These are phyloP conservation scores for Agonopterix arenella DNA, from an alignment of 2,888 invertebrate genomes.

Conservation along the genomic window DNA sequence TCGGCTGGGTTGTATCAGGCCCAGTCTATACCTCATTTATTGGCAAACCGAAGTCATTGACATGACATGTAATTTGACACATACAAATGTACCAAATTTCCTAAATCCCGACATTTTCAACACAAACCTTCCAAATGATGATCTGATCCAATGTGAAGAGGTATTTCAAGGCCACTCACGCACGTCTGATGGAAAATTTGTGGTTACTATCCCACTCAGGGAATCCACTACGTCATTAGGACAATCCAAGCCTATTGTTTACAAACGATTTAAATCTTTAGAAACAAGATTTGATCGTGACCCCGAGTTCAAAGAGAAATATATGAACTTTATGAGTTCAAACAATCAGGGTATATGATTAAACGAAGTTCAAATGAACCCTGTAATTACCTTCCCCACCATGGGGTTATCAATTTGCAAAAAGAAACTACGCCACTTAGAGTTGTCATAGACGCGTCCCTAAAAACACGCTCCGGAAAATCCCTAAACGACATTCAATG, in stretches of 20 bases:
- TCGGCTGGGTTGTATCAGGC: slow-evolving; percentile 9
- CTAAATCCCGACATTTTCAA: background rate
- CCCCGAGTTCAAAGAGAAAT: slow-evolving; percentile 4
- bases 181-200: slow-evolving; percentile 8
- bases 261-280: slow-evolving; percentile 1
- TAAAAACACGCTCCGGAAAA: slow-evolving; percentile 1
- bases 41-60: background rate
- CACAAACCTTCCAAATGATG: slow-evolving; percentile 4
- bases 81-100: background rate
- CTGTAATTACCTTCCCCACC: slow-evolving; percentile 6
- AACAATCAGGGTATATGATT: slow-evolving; percentile 2
- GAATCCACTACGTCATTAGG: background rate
- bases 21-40: background rate
- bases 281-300: slow-evolving; percentile 2
- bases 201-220: slow-evolving; percentile 5
- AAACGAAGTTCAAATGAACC: background rate
- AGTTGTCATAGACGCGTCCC: slow-evolving; percentile 5
- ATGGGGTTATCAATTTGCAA: slow-evolving; percentile 1
- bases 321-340: slow-evolving; percentile 4
- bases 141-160: slow-evolving; percentile 3
- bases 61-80: background rate
- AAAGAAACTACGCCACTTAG: slow-evolving; percentile 5
- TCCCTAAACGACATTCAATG: slow-evolving; percentile 8
- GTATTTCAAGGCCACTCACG: slow-evolving; percentile 3
- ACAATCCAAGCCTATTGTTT: slow-evolving; percentile 1